Evolutionary conservation across 2,797 vertebrate species (phyloP).

Genomic region (Acanthurus lineatus): DNA sequence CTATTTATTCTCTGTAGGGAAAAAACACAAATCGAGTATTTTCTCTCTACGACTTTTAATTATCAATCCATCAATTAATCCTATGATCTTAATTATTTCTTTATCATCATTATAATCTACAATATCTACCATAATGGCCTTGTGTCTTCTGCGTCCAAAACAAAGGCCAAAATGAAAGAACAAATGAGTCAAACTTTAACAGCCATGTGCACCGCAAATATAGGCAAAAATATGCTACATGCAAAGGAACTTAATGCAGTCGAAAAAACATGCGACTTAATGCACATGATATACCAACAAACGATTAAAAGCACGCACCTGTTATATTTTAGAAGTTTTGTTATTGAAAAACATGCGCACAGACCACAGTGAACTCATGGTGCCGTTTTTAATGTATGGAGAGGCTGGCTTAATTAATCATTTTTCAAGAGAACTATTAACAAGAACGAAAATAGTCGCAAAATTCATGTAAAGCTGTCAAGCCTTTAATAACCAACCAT

Average conservation of each 20-base stretch:
- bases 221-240: background rate
- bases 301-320: background rate
- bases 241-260: background rate
- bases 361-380: background rate
- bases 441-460: constrained; percentile 15
- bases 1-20: background rate
- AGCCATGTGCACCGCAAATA: background rate
- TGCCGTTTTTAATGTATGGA: background rate
- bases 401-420: background rate
- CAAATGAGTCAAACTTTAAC: background rate
- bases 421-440: too few relatives aligned
- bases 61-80: background rate
- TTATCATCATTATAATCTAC: background rate
- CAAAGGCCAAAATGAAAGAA: background rate
- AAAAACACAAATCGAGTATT: background rate
- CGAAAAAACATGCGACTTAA: background rate
- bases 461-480: background rate
- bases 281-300: background rate
- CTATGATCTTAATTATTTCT: background rate
- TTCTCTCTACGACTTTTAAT: background rate
- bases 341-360: background rate
- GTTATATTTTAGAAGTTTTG: constrained; percentile 1
- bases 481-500: background rate
- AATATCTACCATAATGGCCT: background rate
- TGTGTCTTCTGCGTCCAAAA: background rate